Base-by-base conservation (phyloP, 2,113 vertebrate genomes). In the Podarcis cretensis region DNA sequence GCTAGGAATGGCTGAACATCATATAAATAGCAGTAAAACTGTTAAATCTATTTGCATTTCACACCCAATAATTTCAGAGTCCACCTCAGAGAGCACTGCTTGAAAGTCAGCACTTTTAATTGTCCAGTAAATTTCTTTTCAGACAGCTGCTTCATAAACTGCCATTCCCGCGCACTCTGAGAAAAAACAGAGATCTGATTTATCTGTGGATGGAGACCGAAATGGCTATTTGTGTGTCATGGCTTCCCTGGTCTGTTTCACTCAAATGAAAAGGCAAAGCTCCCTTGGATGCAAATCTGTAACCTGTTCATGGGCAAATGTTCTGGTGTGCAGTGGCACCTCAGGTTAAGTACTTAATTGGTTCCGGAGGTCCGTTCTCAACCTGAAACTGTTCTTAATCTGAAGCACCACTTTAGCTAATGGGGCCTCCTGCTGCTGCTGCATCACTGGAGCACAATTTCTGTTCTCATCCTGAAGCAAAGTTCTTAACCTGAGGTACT, bases 21-120 rank as follows among this genome's bases (percentile, higher is more conserved):
- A 90, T 89, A 94, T 94, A 96, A 95, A 97, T 85, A 95, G 92
- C 83, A 89, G 83, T 86, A 92, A 96, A 95, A 90, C 92, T 94
- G 93, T 93, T 96, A 96, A 96, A 95, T 95, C 94, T 95, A 96
- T 96, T 95, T 97, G 95, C 91, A 89, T 96, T 96, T 97, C 95
- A 94, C 96, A 96, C 96, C 94, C 94, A 95, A 91, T 96, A 91
- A 96, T 94, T 96, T 96, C 80, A 90, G 89, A 40, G 43, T 94
- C 92, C 91, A 92, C 94, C 94, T 95, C 92, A 83, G 12, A 94
- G 94, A 95, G 87, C 89, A 3, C 92, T 86, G 87, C 94, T 95
- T 96, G 95, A 92, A 96, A 96, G 93, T 96, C 93, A 96, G 92
- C 91, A 94, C 83, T 90, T 95, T 95, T 93, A 95, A 95, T 94